Evolutionary conservation across 2,113 vertebrate species (phyloP).

Genomic region (Climacteris rufus): DNA sequence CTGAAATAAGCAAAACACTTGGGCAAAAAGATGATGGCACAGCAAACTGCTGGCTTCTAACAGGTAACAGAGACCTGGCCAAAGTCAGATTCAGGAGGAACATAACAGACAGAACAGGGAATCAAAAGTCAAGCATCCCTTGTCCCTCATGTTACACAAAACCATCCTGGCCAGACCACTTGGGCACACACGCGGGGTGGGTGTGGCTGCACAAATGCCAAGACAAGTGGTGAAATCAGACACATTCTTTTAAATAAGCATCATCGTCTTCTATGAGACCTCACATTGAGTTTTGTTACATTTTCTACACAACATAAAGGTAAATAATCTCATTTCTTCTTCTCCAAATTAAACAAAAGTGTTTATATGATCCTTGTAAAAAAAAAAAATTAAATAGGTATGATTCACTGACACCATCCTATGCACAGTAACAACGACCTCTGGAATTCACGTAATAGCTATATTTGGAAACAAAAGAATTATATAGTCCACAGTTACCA

Average conservation of each 20-base stretch:
- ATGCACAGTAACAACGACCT: not conserved
- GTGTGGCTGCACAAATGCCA: not conserved
- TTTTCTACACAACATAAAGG: not conserved
- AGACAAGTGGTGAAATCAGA: not conserved
- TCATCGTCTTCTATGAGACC: not conserved
- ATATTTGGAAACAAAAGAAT: not conserved
- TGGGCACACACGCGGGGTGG: accelerated
- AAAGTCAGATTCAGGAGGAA: not conserved
- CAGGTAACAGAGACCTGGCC: not conserved
- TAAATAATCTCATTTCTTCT: not conserved
- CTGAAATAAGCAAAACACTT: not conserved
- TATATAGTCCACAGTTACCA: not conserved
- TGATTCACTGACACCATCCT: not conserved
- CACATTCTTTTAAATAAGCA: not conserved
- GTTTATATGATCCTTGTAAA: not conserved
- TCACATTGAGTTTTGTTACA: not conserved
- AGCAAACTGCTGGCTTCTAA: not conserved
- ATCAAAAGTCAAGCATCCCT: not conserved
- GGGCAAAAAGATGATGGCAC: not conserved
- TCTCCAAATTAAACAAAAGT: not conserved
- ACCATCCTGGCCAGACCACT: not conserved
- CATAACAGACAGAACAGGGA: not conserved
- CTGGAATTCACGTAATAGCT: not conserved
- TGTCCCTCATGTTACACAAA: not conserved
- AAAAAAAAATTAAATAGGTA: not conserved